Conservation (phyloP, 2,888 invertebrate species). For the Meiosimyza platycephala region DNA sequence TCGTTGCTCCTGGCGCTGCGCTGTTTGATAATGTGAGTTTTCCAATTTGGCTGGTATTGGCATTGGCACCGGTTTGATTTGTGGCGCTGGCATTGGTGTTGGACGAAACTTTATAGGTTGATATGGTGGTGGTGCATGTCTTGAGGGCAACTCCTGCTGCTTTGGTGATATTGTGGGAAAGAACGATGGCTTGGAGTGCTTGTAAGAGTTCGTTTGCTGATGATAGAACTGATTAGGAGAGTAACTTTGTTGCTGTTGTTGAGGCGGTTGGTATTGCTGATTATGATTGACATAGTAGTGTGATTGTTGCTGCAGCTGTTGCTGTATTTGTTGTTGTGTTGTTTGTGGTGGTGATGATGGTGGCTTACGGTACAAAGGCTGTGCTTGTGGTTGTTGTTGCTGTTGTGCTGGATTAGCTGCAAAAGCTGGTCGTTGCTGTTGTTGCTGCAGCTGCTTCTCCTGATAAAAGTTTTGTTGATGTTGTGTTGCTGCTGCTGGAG, state of each 20-base stretch:
- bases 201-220: constrained; percentile 26
- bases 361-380: constrained; percentile 34
- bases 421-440: constrained; percentile 33
- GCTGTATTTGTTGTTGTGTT: constrained; percentile 42
- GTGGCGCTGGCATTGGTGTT: constrained; percentile 52
- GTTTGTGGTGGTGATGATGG: constrained; percentile 41
- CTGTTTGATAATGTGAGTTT: constrained; percentile 57
- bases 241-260: constrained; percentile 38
- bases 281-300: constrained; percentile 59
- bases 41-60: constrained; percentile 57
- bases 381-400: constrained; percentile 16
- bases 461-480: constrained; percentile 33
- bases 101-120: constrained; percentile 65
- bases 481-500: constrained; percentile 29
- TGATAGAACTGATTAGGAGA: constrained; percentile 42
- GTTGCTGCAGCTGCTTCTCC: constrained; percentile 40
- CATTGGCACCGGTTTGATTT: constrained; percentile 56
- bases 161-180: constrained; percentile 57
- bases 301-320: constrained; percentile 54
- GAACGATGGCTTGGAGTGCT: constrained; percentile 48
- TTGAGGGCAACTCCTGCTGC: constrained; percentile 49
- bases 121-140: constrained; percentile 53
- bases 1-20: constrained; percentile 52
- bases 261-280: constrained; percentile 52
- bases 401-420: constrained; percentile 46